phyloP scores from a whole-genome alignment of 2,888 invertebrate species.

The Ophioninae sp. region DNA sequence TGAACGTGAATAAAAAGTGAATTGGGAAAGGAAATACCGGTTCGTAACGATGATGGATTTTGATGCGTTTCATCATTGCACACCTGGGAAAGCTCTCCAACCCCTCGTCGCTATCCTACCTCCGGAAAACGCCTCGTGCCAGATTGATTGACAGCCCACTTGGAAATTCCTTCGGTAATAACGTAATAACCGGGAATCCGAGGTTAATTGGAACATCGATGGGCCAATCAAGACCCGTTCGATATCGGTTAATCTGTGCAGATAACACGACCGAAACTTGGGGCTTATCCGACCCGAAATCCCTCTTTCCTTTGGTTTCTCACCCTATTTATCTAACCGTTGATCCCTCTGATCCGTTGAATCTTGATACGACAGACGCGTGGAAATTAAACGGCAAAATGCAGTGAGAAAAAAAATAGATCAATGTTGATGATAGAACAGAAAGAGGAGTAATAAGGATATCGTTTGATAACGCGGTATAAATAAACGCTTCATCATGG shows the following conservation, averaged over 20 bases:
- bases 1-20: constrained; percentile 13
- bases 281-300: not conserved
- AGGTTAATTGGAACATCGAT: constrained; percentile 57
- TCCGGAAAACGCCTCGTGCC: constrained; percentile 37
- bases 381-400: not conserved
- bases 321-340: not conserved
- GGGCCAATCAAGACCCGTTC: constrained; percentile 53
- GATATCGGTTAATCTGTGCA: constrained; percentile 25
- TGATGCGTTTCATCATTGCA: not conserved
- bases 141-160: constrained; percentile 30
- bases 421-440: not conserved
- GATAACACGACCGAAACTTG: constrained; percentile 42
- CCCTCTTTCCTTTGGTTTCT: not conserved
- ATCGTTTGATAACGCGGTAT: not conserved
- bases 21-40: constrained; percentile 26
- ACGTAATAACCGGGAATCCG: constrained; percentile 58
- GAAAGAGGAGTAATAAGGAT: not conserved
- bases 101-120: not conserved
- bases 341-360: not conserved
- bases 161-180: constrained; percentile 55
- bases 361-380: not conserved
- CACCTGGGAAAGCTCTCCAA: not conserved
- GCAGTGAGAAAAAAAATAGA: not conserved
- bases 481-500: not conserved
- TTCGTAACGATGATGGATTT: constrained; percentile 23